Percentiles rank a stretch among this genome's conserved stretches.
Conservation (phyloP, 2,888 invertebrate species). For the Neoascia interrupta region DNA sequence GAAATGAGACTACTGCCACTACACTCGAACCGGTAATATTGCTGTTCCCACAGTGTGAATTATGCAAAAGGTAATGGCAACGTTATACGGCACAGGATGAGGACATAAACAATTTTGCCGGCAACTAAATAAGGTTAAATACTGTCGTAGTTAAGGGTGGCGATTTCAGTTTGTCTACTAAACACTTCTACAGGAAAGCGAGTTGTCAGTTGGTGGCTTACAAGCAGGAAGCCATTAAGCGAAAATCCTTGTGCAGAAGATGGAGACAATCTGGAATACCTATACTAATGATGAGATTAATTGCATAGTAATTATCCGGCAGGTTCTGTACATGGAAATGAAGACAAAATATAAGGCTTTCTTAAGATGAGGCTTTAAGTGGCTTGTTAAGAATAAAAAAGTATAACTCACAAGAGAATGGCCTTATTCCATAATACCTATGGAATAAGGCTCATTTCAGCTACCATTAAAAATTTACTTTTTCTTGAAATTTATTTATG, state of each 20-base stretch:
- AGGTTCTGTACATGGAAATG: neutral
- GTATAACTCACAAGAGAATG: too few relatives aligned
- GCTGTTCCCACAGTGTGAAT: constrained; percentile 40
- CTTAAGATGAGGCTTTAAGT: neutral
- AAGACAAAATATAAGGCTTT: too few relatives aligned
- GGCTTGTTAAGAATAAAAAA: too few relatives aligned
- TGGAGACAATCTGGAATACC: too few relatives aligned
- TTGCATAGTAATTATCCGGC: constrained; percentile 28
- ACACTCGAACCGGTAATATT: constrained; percentile 43
- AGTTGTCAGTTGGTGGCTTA: constrained; percentile 25
- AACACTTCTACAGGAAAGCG: neutral
- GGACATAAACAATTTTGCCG: constrained; percentile 61
- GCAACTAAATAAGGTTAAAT: constrained; percentile 61
- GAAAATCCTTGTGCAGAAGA: constrained; percentile 13
- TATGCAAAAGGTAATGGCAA: constrained; percentile 36
- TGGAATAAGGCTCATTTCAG: too few relatives aligned
- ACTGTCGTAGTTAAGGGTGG: constrained; percentile 23
- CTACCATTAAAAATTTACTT: too few relatives aligned
- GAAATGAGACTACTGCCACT: constrained; percentile 34
- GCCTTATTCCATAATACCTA: too few relatives aligned
- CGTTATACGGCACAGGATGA: constrained; percentile 35
- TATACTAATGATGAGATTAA: too few relatives aligned
- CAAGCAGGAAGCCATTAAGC: constrained; percentile 34
- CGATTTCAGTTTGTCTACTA: constrained; percentile 24
- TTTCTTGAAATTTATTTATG: too few relatives aligned